Base-by-base conservation (phyloP, 2,888 invertebrate species). In the Nebria brevicollis region DNA sequence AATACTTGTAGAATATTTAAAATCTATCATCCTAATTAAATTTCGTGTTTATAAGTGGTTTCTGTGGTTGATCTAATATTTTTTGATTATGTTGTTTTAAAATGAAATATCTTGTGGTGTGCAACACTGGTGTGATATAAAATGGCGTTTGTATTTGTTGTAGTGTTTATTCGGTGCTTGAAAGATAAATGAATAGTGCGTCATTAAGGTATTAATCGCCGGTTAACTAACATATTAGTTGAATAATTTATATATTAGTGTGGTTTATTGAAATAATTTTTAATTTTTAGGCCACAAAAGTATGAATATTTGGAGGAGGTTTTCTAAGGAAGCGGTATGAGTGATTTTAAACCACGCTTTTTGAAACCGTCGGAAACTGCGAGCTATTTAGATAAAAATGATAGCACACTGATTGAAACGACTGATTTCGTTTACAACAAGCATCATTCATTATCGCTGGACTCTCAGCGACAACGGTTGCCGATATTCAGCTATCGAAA, bases 401-500 rank as follows among this genome's bases (percentile, higher is more conserved):
- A 88, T 78, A 83, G 86, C 6, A 84, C 84, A 82, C 77, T 85
- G 34, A 84, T 85, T 77, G 88, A 87, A 83, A 86, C 86, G 8
- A 88, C 89, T 5, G 87, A 87, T 85, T 96, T 97, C 88, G 92
- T 96, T 0, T 97, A 95, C 88, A 98, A 98, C 88, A 93, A 95
- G 2, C 92, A 96, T 88, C 92, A 95, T 82, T 95, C 96, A 66
- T 90, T 98, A 82, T 95, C 97, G 0, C 90, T 98, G 82, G 94
- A 95, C 83, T 92, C 95, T 75, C 98, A 98, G 89, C 90, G 97
- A 64, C 95, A 96, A 86, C 92, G 93, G 86, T 90, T 98, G 79
- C 98, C 98, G 0, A 96, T 98, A 83, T 96, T 94, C 87, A 94
- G 95, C 87, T 94, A 95, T 85, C 91, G 95, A 82, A 95, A 94